A percentile compares a stretch with the other conserved stretches of the same genome.
Conservation (phyloP, 2,113 vertebrate species). For the Mandrillus leucophaeus region DNA sequence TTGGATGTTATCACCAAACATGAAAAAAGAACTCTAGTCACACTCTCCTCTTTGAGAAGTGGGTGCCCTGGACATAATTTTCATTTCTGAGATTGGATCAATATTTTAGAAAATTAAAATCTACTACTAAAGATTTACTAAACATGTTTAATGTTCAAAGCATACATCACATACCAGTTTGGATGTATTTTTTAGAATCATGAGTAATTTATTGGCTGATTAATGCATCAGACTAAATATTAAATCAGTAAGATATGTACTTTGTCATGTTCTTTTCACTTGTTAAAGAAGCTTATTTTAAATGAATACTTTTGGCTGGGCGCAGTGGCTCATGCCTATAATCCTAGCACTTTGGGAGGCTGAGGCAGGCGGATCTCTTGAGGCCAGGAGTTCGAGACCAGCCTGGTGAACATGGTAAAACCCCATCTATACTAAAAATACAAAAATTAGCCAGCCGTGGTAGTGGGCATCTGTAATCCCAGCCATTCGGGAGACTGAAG, state of each 20-base stretch:
- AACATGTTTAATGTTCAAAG: not conserved
- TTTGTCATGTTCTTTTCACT: not conserved
- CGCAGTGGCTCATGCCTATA: too few relatives aligned
- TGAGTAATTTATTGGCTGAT: not conserved
- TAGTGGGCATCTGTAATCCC: too few relatives aligned
- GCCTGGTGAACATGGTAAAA: too few relatives aligned
- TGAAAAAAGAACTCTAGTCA: not conserved
- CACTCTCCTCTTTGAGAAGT: not conserved
- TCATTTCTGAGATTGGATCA: not conserved
- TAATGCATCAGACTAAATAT: not conserved
- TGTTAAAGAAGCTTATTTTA: not conserved
- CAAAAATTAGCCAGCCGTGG: too few relatives aligned
- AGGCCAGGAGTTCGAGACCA: too few relatives aligned
- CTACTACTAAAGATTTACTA: not conserved
- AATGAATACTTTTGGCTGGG: not conserved
- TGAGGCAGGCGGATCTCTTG: too few relatives aligned
- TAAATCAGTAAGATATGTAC: not conserved
- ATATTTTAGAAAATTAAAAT: conserved; percentile 36
- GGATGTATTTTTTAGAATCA: not conserved
- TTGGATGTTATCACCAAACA: not conserved
- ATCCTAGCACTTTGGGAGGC: too few relatives aligned
- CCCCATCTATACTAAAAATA: too few relatives aligned
- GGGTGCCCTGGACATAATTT: not conserved
- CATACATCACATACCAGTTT: not conserved
- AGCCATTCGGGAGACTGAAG: too few relatives aligned